phyloP scores from a whole-genome alignment of 2,797 vertebrate species.

The Tiaroga cobitis region DNA sequence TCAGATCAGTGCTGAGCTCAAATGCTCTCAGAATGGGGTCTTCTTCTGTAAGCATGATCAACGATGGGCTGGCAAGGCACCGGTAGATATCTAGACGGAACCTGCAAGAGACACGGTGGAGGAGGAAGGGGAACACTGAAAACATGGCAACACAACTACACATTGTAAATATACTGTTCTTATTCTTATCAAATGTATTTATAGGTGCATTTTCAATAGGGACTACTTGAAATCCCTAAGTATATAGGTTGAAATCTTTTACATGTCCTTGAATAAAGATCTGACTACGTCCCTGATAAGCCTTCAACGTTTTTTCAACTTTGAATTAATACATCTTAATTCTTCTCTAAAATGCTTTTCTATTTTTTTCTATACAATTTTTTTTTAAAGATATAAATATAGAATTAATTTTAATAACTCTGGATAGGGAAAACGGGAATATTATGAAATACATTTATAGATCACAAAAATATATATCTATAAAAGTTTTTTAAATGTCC shows the following conservation, averaged over 20 bases:
- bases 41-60: constrained; percentile 98
- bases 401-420: not conserved
- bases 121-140: not conserved
- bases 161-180: not conserved
- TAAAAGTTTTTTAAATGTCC: no score
- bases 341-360: not conserved
- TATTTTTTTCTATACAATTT: not conserved
- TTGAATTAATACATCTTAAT: not conserved
- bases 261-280: not conserved
- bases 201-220: not conserved
- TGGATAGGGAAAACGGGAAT: no score
- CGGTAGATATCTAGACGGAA: constrained; percentile 98
- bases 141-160: not conserved
- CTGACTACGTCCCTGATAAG: not conserved
- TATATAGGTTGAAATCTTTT: not conserved
- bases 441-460: no score
- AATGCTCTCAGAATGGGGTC: constrained; percentile 97
- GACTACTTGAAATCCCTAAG: not conserved
- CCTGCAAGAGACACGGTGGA: constrained; percentile 68
- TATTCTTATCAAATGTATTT: not conserved
- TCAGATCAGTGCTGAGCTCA: constrained; percentile 95
- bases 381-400: not conserved
- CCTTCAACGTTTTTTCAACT: not conserved
- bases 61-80: constrained; percentile 93
- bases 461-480: not conserved